Evolutionary conservation across 1,140 invertebrate genomes (phyloP), one percentile per base, ranked within the genome.

Genomic region (Anthonomus grandis): DNA sequence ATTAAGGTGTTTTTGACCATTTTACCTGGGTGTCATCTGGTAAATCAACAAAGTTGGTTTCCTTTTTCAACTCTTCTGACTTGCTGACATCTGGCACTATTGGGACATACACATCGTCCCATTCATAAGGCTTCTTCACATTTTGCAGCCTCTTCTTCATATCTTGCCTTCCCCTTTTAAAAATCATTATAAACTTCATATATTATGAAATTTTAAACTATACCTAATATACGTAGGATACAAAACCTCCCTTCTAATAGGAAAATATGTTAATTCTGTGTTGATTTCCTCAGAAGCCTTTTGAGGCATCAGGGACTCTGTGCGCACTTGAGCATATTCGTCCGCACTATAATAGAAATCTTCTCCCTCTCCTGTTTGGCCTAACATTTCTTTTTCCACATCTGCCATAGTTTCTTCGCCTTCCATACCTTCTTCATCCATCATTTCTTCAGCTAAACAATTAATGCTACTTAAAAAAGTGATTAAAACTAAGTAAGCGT

Each of bases 11-110:
- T 22, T 22, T 22, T 23, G 25, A 10, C 6, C 13, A 31, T 48
- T 34, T 2, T 34, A 48, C 27, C 47, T 79, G 74, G 3, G 75
- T 71, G n/a, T 68, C 72, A 56, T 80, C 78, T 0, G 77, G 78
- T 23, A 80, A 59, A 24, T 68, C 66, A 38, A 76, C 73, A 62
- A 79, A 80, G 48, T 80, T 80, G 50, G 57, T 76, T 1, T 74
- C 75, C 55, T 76, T 75, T 0, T 60, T 45, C 8, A 79, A 63
- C 63, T 80, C 78, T 52, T 76, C 63, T 3, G 75, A 75, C 6
- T 74, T 67, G 1, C 73, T 71, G 8, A 68, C 39, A 10, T 72
- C 59, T 1, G 62, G 62, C 27, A 54, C 59, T 21, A 34, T 18
- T 12, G 62, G 62, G 8, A 58, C 38, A 37, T 51, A 38, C 17